A percentile compares a stretch with the other conserved stretches of the same genome.
phyloP scores from a whole-genome alignment of 1,140 invertebrate genomes.

The Ceratosolen solmsi region DNA sequence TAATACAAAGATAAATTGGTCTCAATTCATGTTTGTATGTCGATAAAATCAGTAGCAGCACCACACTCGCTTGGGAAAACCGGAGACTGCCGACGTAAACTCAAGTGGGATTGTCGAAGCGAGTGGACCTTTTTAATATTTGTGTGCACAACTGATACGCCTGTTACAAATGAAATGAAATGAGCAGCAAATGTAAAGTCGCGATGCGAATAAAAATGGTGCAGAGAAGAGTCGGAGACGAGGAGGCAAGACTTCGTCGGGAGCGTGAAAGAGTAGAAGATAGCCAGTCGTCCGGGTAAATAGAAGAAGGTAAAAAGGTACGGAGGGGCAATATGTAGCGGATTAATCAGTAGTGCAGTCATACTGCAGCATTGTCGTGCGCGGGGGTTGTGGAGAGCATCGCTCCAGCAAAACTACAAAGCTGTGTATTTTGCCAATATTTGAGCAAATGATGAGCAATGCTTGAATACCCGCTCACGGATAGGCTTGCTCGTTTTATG shows the following conservation, averaged over 20 bases:
- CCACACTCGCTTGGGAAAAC: too few species aligned
- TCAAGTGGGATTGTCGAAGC: neutral
- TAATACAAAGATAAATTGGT: too few species aligned
- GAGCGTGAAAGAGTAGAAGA: too few species aligned
- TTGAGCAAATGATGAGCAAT: slow-evolving; percentile 75
- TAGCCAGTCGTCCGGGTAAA: too few species aligned
- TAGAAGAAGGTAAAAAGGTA: too few species aligned
- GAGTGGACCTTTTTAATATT: neutral
- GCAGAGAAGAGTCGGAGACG: neutral
- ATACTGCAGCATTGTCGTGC: slow-evolving; percentile 22
- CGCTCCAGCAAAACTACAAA: slow-evolving; percentile 69
- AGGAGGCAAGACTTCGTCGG: too few species aligned
- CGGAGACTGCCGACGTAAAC: neutral
- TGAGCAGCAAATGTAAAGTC: slow-evolving; percentile 13
- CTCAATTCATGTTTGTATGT: too few species aligned
- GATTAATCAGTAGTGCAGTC: slow-evolving; percentile 65
- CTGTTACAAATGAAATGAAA: neutral
- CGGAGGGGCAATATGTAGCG: slow-evolving; percentile 64
- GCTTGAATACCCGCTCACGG: slow-evolving; percentile 68
- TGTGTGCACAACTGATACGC: neutral
- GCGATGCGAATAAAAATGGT: slow-evolving; percentile 8
- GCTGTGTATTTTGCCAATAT: slow-evolving; percentile 74
- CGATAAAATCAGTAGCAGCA: too few species aligned
- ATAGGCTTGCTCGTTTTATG: neutral
- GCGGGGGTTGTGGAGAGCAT: slow-evolving; percentile 53